Evolutionary conservation across 92 coral and sea anemone species (phyloP), one percentile per base, ranked within the genome.

Genomic region (Umimayanthus kanabou): DNA sequence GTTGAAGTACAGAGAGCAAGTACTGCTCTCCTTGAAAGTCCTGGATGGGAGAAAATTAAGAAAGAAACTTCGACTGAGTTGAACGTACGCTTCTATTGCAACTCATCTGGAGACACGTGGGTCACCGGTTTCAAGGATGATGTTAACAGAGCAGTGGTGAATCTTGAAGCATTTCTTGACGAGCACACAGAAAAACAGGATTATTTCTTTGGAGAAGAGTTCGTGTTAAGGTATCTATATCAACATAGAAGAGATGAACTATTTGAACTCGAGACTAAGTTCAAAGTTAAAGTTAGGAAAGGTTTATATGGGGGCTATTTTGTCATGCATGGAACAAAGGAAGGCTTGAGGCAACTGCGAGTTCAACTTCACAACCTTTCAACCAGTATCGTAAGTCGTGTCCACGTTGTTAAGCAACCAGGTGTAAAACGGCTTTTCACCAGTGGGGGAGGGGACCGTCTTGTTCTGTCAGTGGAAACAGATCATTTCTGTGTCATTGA

Each of bases 401-500:
- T 76, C 22, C 23, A 78, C 50, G 84, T 85, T 33, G 87, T 85
- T 20, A 77, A 86, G 18, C 96, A 91, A 80, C 93, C 97, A 22
- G 98, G 98, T 20, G 77, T 94, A 4, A 79, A 57, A 30, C 74
- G 91, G 37, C 90, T 49, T 37, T 88, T 92, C 84, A 61, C 87
- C 11, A 78, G 89, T 75, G 95, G 92, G 40, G 87, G 74, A 77
- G 98, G 93, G 25, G 91, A 84, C 39, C 79, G 85, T 45, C 90
- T 94, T 23, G 91, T 91, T 33, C 85, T 85, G 43, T 58, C 93
- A n/a, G 92, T 93, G 15, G 95, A 91, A 75, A 89, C 75, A 33
- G 93, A 94, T 9, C 88, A 94, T 81, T 85, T 81, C 39, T 94
- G 96, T 58, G 86, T 78, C n/a, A 91, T 95, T 4, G 85, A 87